These are phyloP conservation scores for Chelidonichthys spinosus DNA, from an alignment of 2,797 vertebrate genomes.

Conservation along the genomic window DNA sequence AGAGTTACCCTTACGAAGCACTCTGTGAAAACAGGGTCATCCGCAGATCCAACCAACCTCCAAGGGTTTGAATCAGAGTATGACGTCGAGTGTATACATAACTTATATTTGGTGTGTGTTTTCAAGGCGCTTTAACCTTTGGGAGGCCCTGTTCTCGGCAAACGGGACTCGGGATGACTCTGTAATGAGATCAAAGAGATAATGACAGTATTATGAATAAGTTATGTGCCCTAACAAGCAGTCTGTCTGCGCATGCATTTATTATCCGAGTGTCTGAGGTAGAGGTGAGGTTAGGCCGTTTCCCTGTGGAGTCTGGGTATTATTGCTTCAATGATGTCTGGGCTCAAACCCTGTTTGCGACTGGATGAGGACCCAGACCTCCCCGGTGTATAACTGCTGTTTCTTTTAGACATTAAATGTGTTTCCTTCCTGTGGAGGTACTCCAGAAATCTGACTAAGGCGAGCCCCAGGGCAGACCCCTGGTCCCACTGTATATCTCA, in stretches of 20 bases:
- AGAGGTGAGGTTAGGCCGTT: slow-evolving; percentile 8
- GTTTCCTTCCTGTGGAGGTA: not conserved
- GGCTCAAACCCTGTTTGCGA: not conserved
- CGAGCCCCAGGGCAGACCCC: not conserved
- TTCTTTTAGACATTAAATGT: not conserved
- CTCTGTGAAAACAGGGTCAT: slow-evolving; percentile 41
- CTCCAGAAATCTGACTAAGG: not conserved
- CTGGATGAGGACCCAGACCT: not conserved
- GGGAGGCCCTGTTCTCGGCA: slow-evolving; percentile 29
- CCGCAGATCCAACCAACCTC: slow-evolving; percentile 14
- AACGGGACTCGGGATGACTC: slow-evolving; percentile 42
- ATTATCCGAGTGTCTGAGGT: slow-evolving; percentile 15
- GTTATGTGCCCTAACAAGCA: slow-evolving; percentile 41
- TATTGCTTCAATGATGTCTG: not conserved
- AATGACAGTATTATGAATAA: slow-evolving; percentile 62
- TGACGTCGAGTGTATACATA: slow-evolving; percentile 30
- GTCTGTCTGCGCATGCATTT: slow-evolving; percentile 25
- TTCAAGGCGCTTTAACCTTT: slow-evolving; percentile 54
- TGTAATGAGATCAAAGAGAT: slow-evolving; percentile 50
- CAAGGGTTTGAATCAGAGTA: slow-evolving; percentile 46
- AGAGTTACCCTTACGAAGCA: slow-evolving; percentile 31
- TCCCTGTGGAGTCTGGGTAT: not conserved
- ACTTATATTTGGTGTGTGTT: slow-evolving; percentile 15
- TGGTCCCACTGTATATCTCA: slow-evolving; percentile 12
- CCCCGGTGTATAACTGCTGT: not conserved